Conservation (phyloP, 2,797 vertebrate genomes). For the Acanthis flammea region DNA sequence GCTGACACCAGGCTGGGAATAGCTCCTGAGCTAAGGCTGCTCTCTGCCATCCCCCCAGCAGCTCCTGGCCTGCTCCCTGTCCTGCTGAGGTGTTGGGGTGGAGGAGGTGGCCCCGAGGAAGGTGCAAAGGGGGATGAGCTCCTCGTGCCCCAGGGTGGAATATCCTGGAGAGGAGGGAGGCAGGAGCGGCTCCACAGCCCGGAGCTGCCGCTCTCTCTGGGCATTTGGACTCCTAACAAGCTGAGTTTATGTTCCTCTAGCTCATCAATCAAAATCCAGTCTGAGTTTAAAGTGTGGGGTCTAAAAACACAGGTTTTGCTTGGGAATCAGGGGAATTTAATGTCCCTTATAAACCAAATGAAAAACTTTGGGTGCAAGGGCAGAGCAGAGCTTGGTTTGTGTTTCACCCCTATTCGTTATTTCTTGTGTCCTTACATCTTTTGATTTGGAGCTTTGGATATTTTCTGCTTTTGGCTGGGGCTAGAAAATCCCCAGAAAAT, state of each 20-base stretch:
- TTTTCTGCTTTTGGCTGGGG: not conserved
- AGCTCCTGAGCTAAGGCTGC: slow-evolving; percentile 27
- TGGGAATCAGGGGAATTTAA: not conserved
- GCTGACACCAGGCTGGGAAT: slow-evolving; percentile 55
- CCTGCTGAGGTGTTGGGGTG: not conserved
- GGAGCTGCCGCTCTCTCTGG: not conserved
- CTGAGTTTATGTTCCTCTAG: not conserved
- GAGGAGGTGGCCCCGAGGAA: not conserved
- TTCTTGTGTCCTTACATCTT: not conserved
- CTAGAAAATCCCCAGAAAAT: not conserved
- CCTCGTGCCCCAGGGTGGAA: not conserved
- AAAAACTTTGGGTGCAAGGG: not conserved
- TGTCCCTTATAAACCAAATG: not conserved
- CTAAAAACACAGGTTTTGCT: not conserved
- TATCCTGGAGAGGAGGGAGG: not conserved
- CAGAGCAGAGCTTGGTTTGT: not conserved
- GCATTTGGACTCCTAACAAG: not conserved
- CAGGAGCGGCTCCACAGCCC: fast-evolving
- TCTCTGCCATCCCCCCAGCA: not conserved
- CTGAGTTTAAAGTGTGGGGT: not conserved
- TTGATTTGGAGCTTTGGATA: not conserved
- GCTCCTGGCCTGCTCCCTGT: not conserved
- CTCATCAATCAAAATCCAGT: not conserved
- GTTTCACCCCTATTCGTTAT: not conserved
- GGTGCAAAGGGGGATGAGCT: not conserved